Percentiles rank a stretch among this genome's conserved stretches.
These are phyloP conservation scores for Planiliza haematocheilus DNA, from an alignment of 2,113 vertebrate genomes.

Conservation along the genomic window DNA sequence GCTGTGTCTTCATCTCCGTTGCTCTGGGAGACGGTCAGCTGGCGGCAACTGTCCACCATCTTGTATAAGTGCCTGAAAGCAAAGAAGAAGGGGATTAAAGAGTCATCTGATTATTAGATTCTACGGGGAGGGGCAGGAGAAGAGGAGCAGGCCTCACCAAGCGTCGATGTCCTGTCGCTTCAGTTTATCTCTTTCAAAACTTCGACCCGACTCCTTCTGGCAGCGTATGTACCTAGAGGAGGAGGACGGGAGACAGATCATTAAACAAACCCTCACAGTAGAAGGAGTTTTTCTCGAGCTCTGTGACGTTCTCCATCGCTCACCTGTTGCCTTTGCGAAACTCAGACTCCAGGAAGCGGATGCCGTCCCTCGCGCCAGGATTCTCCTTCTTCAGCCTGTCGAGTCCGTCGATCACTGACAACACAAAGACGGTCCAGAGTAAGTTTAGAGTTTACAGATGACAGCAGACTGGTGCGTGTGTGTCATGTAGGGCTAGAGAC, in stretches of 20 bases:
- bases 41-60: conserved; percentile 97
- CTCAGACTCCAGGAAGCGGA: conserved; percentile 95
- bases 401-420: conserved; percentile 93
- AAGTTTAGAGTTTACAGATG: background rate
- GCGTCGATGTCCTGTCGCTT: conserved; percentile 95
- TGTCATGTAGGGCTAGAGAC: no score
- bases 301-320: background rate
- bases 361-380: conserved; percentile 91
- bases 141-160: conserved; percentile 82
- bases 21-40: conserved; percentile 92
- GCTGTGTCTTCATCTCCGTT: conserved; percentile 92
- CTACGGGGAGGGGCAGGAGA: background rate
- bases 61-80: conserved; percentile 92
- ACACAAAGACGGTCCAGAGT: background rate
- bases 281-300: no score
- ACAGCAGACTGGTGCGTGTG: no score
- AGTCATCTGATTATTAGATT: no score
- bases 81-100: background rate
- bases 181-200: conserved; percentile 94
- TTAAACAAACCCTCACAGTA: background rate
- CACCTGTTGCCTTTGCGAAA: conserved; percentile 98
- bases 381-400: conserved; percentile 96
- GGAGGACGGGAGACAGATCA: background rate
- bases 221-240: conserved; percentile 93
- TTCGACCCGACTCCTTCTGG: conserved; percentile 92